phyloP scores from a whole-genome alignment of 2,888 invertebrate genomes.

The Nomada ruficornis region DNA sequence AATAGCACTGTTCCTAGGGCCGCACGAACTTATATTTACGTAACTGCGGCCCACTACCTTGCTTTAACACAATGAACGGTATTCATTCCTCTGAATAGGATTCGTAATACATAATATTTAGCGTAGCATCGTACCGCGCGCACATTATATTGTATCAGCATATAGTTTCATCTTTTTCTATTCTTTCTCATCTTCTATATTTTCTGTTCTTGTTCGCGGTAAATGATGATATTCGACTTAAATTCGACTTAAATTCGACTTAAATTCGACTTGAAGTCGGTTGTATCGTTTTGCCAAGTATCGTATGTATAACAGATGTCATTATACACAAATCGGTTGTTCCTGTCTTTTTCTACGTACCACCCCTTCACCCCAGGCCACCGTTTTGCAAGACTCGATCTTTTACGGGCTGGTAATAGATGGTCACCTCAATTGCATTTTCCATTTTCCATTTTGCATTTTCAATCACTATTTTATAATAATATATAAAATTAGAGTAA shows the following conservation, averaged over 20 bases:
- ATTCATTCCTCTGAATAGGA: conserved; percentile 71
- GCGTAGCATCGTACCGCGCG: conserved; percentile 4
- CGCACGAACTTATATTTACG: conserved; percentile 70
- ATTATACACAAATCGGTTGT: too few relatives aligned
- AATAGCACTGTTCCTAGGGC: conserved; percentile 76
- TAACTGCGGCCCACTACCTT: conserved; percentile 71
- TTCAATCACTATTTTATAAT: not conserved
- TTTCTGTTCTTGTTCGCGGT: conserved; percentile 24
- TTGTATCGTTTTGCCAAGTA: not conserved
- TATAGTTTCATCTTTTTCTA: conserved; percentile 28
- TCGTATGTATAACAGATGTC: too few relatives aligned
- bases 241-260: too few relatives aligned
- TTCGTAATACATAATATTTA: conserved; percentile 64
- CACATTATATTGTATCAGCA: conserved; percentile 56
- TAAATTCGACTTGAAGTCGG: not conserved
- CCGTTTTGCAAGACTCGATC: too few relatives aligned
- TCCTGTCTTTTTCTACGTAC: too few relatives aligned
- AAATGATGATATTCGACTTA: too few relatives aligned
- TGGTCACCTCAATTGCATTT: too few relatives aligned
- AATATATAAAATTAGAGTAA: not conserved
- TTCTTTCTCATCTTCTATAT: conserved; percentile 29
- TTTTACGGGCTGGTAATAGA: too few relatives aligned
- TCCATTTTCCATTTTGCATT: too few relatives aligned
- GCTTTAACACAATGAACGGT: conserved; percentile 71
- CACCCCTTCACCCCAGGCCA: too few relatives aligned